A percentile compares a stretch with the other conserved stretches of the same genome.
Evolutionary conservation across 64 coral and sea anemone genomes (phyloP).

Genomic region (Stichodactyla helianthus): DNA sequence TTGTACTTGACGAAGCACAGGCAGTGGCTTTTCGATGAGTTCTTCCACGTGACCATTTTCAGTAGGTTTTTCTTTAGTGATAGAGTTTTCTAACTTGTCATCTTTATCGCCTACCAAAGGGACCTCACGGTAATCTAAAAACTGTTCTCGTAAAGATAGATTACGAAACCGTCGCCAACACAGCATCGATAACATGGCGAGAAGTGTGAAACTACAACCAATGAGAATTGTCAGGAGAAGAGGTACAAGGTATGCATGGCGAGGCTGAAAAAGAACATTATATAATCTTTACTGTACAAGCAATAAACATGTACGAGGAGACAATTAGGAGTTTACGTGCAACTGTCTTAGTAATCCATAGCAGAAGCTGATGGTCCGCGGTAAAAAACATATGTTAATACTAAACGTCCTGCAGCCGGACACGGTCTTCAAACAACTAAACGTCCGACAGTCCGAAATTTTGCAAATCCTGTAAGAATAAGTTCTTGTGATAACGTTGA

Average conservation of each 20-base stretch:
- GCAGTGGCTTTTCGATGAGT: slow-evolving; percentile 27
- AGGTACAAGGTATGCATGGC: slow-evolving; percentile 9
- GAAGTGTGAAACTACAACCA: slow-evolving; percentile 37
- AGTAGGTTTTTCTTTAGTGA: not conserved
- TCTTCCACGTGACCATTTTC: slow-evolving; percentile 43
- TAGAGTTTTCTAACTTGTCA: slow-evolving; percentile 25
- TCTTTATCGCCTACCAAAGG: slow-evolving; percentile 48
- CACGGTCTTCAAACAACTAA: no score
- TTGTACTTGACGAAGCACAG: slow-evolving; percentile 22
- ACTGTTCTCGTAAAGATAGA: slow-evolving; percentile 77
- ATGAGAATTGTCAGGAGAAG: slow-evolving; percentile 50
- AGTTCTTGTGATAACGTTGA: no score
- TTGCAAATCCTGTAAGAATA: no score
- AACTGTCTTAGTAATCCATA: no score
- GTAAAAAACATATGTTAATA: no score
- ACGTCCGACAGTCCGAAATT: no score
- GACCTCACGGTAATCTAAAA: slow-evolving; percentile 84
- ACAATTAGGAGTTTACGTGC: no score
- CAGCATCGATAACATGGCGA: slow-evolving; percentile 71
- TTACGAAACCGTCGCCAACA: slow-evolving; percentile 84
- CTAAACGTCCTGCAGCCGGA: no score
- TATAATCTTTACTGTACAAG: not conserved
- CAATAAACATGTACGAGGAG: no score
- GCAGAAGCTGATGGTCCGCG: no score
- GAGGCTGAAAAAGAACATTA: not conserved